A percentile compares a stretch with the other conserved stretches of the same genome.
Evolutionary conservation across 1,140 invertebrate genomes (phyloP).

Genomic region (Phenacoccus solenopsis): DNA sequence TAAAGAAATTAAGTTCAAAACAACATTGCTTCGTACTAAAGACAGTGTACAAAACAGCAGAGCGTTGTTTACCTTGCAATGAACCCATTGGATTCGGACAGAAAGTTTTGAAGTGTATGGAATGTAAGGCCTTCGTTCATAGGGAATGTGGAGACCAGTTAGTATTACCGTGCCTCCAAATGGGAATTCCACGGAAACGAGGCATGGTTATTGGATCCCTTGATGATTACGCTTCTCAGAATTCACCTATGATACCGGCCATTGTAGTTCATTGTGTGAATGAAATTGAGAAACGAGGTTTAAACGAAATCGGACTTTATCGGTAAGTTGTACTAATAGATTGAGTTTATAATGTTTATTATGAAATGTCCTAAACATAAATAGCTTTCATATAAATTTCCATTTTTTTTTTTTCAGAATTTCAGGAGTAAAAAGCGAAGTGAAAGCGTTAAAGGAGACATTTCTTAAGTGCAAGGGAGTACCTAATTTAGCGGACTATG

Average conservation of each 20-base stretch:
- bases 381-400: no score
- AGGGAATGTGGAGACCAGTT: conserved; percentile 63
- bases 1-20: neutral
- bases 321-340: no score
- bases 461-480: conserved; percentile 59
- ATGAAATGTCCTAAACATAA: no score
- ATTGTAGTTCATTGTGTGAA: conserved; percentile 87
- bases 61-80: neutral
- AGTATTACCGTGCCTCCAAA: conserved; percentile 65
- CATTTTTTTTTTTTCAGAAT: no score
- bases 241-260: conserved; percentile 76
- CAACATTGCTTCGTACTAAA: neutral
- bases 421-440: conserved; percentile 68
- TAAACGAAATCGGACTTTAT: conserved; percentile 80
- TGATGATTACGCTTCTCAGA: conserved; percentile 64
- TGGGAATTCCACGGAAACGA: conserved; percentile 45
- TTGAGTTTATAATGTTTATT: no score
- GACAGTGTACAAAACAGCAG: neutral
- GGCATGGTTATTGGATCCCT: conserved; percentile 44
- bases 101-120: conserved; percentile 57
- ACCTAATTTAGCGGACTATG: conserved; percentile 53
- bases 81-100: conserved; percentile 31
- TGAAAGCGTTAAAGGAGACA: conserved; percentile 70
- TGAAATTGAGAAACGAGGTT: conserved; percentile 75
- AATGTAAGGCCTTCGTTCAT: conserved; percentile 64